Base-by-base conservation (phyloP, 2,797 vertebrate genomes). In the Luscinia megarhynchos region DNA sequence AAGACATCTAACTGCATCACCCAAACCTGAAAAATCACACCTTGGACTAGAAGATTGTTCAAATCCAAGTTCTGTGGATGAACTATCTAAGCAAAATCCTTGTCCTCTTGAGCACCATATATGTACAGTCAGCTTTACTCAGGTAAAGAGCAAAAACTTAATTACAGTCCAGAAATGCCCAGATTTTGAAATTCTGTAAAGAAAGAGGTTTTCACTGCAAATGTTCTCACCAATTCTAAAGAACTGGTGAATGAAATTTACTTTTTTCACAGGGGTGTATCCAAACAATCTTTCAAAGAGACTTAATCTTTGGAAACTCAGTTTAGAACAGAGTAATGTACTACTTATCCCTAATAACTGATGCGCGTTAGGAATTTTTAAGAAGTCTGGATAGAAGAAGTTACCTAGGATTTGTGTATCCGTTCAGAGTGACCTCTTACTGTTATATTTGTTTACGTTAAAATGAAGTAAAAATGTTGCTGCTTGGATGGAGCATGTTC, bases 71-170 rank as follows among this genome's bases (percentile, higher is more conserved):
- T 75, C 76, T 93, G 6, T 63, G 66, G 78, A 64, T 73, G 87
- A 90, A 15, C 7, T 88, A 62, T 29, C 48, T 81, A 51, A 62
- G 32, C 63, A 29, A 82, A 58, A 78, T 89, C 53, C 61, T 53
- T 32, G 19, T 70, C 13, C 22, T 80, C 10, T 26, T 67, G 87
- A 76, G 58, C 46, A 77, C 21, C 34, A 18, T 24, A 20, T 89
- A 41, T 38, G 79, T 75, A 34, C 67, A 77, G 48, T 81, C 87
- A 89, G 13, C 62, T 88, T 92, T 26, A 63, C 73, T 68, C 88
- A 97, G 97, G 98, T 98, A 97, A 96, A 66, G 45, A 88, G 34
- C 11, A 95, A 66, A n/a, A 89, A 45, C 9, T 84, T 69, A 21
- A 70, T 68, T 76, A 17, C 12, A 34, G 12, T 68, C 29, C 29